Evolutionary conservation across 2,888 invertebrate genomes (phyloP).

Genomic region (Melitaea athalia): DNA sequence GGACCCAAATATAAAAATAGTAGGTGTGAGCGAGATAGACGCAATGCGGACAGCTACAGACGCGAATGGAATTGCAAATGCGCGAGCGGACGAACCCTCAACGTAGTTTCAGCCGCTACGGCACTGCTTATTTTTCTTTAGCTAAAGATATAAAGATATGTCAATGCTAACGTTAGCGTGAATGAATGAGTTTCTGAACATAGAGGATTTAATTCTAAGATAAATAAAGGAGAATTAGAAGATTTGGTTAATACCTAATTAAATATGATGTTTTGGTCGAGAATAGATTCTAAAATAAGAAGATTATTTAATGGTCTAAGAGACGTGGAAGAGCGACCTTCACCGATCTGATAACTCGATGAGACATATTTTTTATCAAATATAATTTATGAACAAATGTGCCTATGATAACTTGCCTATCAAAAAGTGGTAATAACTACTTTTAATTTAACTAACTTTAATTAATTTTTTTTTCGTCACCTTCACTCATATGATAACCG

Average conservation of each 20-base stretch:
- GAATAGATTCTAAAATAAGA: background rate
- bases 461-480: no score
- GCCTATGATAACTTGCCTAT: no score
- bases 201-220: constrained; percentile 5
- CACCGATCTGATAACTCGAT: no score
- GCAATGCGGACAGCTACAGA: constrained; percentile 70
- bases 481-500: no score
- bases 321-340: no score
- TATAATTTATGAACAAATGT: no score
- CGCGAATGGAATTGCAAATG: constrained; percentile 74
- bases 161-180: constrained; percentile 30
- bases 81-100: constrained; percentile 42
- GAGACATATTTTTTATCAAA: no score
- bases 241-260: background rate
- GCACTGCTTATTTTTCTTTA: constrained; percentile 41
- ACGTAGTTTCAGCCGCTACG: constrained; percentile 31
- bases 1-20: constrained; percentile 38
- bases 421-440: no score
- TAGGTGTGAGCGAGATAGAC: constrained; percentile 52
- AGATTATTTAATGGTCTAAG: no score
- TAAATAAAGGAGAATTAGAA: constrained; percentile 6
- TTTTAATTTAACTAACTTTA: no score
- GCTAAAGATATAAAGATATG: constrained; percentile 37
- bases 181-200: constrained; percentile 7
- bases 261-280: constrained; percentile 5